These are phyloP conservation scores for Carpatolechia fugitivella DNA, from an alignment of 2,888 invertebrate genomes.

Conservation along the genomic window DNA sequence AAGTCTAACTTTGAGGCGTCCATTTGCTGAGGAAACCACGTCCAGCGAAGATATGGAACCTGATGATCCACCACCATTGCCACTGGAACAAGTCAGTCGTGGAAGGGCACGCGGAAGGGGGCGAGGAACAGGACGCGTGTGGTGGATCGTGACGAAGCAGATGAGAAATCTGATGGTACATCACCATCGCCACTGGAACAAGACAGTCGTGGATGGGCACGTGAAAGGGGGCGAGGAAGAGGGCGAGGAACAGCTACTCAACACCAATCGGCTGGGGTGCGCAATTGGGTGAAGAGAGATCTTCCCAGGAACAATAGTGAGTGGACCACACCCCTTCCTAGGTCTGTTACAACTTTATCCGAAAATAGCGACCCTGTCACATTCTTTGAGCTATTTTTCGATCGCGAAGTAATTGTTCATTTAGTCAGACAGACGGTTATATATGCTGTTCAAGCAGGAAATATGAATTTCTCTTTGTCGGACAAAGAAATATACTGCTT, in stretches of 20 bases:
- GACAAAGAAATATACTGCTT: slow-evolving; percentile 25
- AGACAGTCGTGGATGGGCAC: neutral
- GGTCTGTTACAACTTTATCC: slow-evolving; percentile 1
- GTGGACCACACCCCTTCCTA: neutral
- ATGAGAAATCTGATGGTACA: neutral
- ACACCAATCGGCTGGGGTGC: slow-evolving; percentile 6
- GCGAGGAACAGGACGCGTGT: neutral
- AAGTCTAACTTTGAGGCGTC: slow-evolving; percentile 11
- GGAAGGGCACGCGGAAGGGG: neutral
- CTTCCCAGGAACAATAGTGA: neutral
- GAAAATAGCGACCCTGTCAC: neutral
- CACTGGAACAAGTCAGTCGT: neutral
- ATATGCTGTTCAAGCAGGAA: slow-evolving; percentile 25
- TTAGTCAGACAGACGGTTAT: slow-evolving; percentile 15
- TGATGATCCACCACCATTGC: neutral
- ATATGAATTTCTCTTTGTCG: slow-evolving; percentile 19
- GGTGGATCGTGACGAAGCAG: neutral
- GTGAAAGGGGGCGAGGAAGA: neutral
- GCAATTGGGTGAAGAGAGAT: neutral
- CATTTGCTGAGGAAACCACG: slow-evolving; percentile 7
- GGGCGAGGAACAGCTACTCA: neutral
- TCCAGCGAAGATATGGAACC: slow-evolving; percentile 6
- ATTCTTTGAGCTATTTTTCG: slow-evolving; percentile 19
- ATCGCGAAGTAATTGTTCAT: slow-evolving; percentile 13
- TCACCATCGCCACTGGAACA: no score